Evolutionary conservation across 2,888 invertebrate genomes (phyloP), one percentile per base, ranked within the genome.

Genomic region (Hyles lineata): DNA sequence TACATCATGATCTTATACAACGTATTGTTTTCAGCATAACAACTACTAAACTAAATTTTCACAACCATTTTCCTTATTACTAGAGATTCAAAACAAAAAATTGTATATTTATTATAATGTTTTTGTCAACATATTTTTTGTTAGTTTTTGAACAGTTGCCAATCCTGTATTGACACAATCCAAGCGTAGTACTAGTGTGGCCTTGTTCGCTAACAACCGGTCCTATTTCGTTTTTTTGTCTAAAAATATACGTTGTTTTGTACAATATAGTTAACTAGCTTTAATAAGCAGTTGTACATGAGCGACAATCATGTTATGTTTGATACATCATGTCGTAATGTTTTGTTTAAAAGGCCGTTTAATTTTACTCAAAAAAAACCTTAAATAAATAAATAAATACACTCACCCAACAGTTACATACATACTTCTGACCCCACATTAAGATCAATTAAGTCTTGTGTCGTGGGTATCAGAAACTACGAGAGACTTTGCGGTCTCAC

Each of bases 191-290:
- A 55, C 25, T 43, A 59, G 17, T 11, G 21, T 58, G 74, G 76
- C 72, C 76, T 77, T 74, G 74, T 70, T 55, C 19, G 19, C 52
- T 17, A 55, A 71, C 15, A 76, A 80, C 77, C 76, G 79, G 75
- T 79, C 74, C 71, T 55, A 62, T 70, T 35, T 74, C 3, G 32
- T 29, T 74, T 75, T 77, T 77, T 76, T 73, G 25, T 74, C 60
- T 50, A 63, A 69, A 61, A 72, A 71, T 74, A 74, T 69, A 63
- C 67, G 15, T 67, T 50, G 1, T 35, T 67, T 67, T 67, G 23
- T 60, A 60, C 11, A 7, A 50, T 43, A 23, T 67, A 23, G 67
- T 29, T 62, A 23, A 23, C 11, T 21, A 43, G 2, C 21, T 7
- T 21, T 15, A 67, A n/a, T 67, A 43, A 11, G 15, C 11, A 23